Conservation (phyloP, 2,888 invertebrate genomes). For the Heliothis peltigera region DNA sequence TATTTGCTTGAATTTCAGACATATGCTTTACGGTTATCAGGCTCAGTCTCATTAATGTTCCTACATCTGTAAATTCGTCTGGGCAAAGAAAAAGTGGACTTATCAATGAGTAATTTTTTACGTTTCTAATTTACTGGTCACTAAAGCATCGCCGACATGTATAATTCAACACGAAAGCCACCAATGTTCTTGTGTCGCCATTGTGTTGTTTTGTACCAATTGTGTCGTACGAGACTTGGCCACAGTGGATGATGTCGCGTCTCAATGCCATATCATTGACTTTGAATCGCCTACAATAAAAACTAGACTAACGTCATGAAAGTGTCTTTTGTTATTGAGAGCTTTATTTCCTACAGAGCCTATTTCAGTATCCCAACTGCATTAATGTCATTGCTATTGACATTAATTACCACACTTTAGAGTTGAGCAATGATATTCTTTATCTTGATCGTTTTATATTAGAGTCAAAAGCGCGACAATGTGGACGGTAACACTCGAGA, state of each 20-base stretch:
- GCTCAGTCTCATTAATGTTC: conserved; percentile 65
- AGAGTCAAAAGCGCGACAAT: conserved; percentile 45
- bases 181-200: conserved; percentile 79
- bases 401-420: conserved; percentile 47
- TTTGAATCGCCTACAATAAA: conserved; percentile 48
- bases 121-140: conserved; percentile 81
- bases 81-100: conserved; percentile 74
- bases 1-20: conserved; percentile 64
- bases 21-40: conserved; percentile 67
- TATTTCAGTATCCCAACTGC: conserved; percentile 41
- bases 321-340: conserved; percentile 52
- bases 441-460: conserved; percentile 51
- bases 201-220: conserved; percentile 75
- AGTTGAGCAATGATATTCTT: conserved; percentile 41
- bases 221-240: conserved; percentile 63
- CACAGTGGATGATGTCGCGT: conserved; percentile 59
- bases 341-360: conserved; percentile 52
- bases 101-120: conserved; percentile 80
- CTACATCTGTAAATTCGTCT: conserved; percentile 61
- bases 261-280: conserved; percentile 59
- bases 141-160: conserved; percentile 82
- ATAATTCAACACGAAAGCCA: conserved; percentile 84
- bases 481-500: conserved; percentile 60
- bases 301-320: conserved; percentile 34
- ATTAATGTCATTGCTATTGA: conserved; percentile 43